A percentile compares a stretch with the other conserved stretches of the same genome.
phyloP scores from a whole-genome alignment of 2,797 vertebrate species.

The Apogon hyalosoma region DNA sequence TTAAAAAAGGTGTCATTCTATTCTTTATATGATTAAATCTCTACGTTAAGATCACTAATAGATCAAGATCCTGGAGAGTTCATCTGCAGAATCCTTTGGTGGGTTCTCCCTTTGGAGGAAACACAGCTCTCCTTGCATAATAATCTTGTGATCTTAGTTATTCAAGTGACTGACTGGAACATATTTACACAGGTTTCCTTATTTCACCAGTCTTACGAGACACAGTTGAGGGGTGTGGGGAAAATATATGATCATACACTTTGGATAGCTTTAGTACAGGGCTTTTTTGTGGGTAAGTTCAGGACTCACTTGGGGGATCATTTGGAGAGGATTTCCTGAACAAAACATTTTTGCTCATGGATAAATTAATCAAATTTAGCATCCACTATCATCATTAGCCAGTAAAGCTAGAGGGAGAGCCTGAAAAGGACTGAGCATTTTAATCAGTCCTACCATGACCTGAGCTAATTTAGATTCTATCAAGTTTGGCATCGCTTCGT shows the following conservation, averaged over 20 bases:
- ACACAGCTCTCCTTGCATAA: conserved; percentile 58
- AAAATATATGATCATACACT: conserved; percentile 17
- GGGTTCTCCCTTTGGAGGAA: conserved; percentile 56
- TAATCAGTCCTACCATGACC: conserved; percentile 58
- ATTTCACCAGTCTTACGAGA: conserved; percentile 29
- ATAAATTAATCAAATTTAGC: conserved; percentile 40
- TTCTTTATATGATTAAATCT: conserved; percentile 62
- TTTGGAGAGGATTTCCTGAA: conserved; percentile 33
- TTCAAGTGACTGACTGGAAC: conserved; percentile 37
- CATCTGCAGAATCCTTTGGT: conserved; percentile 55
- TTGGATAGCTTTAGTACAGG: conserved; percentile 21
- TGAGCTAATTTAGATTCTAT: conserved; percentile 73
- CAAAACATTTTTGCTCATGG: conserved; percentile 24
- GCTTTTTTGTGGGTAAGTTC: not conserved
- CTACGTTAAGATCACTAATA: conserved; percentile 49
- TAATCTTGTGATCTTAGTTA: conserved; percentile 37
- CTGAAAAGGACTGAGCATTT: conserved; percentile 53
- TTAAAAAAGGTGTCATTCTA: conserved; percentile 58
- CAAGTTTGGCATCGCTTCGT: conserved; percentile 68
- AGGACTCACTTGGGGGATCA: conserved; percentile 27
- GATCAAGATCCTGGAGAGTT: conserved; percentile 43
- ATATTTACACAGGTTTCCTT: conserved; percentile 21
- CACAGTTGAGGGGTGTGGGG: not conserved
- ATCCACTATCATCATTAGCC: conserved; percentile 34
- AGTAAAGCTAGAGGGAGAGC: conserved; percentile 58